Evolutionary conservation across 2,113 vertebrate genomes (phyloP), one percentile per base, ranked within the genome.

Genomic region (Xyrauchen texanus): DNA sequence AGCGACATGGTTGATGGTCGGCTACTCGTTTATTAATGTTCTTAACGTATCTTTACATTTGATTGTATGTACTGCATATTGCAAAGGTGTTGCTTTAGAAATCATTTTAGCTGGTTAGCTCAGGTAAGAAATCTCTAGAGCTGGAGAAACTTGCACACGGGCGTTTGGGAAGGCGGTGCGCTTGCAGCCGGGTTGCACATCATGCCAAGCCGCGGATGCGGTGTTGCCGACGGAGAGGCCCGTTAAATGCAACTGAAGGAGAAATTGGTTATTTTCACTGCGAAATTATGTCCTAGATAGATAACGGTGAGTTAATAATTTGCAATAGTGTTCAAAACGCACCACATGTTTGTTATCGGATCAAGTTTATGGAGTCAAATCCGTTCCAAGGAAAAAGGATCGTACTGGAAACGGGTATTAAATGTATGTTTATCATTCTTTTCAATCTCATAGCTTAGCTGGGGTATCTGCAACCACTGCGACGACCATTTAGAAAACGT

Each of bases 241-340:
- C 72, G 21, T 62, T 78, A 46, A 81, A 66, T 60, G 62, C 34
- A 79, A 42, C 7, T 75, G n/a, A 47, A 81, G 51, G 6, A 68
- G 65, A 67, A 81, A 34, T 57, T 11, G 4, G n/a, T 45, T 52
- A 1, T 76, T 79, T 62, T 49, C 11, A 53, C 4, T 49, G 8
- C 53, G 44, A 69, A 72, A 68, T 68, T 45, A 52, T 52, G 52
- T 60, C 58, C 42, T 71, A 62, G 8, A 72, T 49, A 68, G 49
- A 42, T 34, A n/a, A 77, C 60, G 77, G 80, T 77, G 57, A 85
- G 80, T 72, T 80, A 62, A 71, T 51, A 8, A 77, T 51, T 45
- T 67, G 53, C n/a, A 47, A 21, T 34, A 34, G 5, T 60, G 55
- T 44, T 72, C 4, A 11, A 8, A 10, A 8, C 70, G 8, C 70